Base-by-base conservation (phyloP, 2,797 vertebrate genomes). In the Phoeniculus purpureus region DNA sequence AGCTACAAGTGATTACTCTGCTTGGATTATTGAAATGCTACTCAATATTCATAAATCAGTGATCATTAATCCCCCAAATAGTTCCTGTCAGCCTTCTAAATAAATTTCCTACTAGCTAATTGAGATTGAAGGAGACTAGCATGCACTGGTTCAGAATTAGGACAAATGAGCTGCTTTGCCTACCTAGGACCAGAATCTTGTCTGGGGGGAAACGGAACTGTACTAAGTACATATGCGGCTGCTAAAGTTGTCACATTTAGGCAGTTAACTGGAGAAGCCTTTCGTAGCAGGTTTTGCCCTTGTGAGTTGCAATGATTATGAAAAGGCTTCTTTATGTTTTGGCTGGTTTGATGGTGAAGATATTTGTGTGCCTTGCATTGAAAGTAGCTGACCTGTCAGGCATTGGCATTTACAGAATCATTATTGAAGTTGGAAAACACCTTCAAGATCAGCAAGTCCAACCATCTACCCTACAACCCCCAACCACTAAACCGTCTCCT, bases 41-140 rank as follows among this genome's bases (percentile, higher is more conserved):
- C 96, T 97, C 97, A 97, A 97, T 97, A 97, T 97, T 97, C 97
- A 98, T 98, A 97, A 98, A 98, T 98, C 97, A 98, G 96, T 92
- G 90, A 97, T 97, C 97, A 98, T 98, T 98, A 97, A 98, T 98
- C 94, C 97, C 97, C 97, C 93, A 97, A 97, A 97, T 97, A 98
- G 96, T 97, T 96, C 94, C 96, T 97, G 97, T 98, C 95, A 93
- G 95, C 87, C 96, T 96, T 96, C 96, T 97, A 97, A 98, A 98
- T 97, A 97, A 97, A 98, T 97, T 97, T 97, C 92, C 94, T 86
- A 58, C 93, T 92, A 78, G 93, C 96, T 98, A 98, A 98, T 98
- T 97, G 97, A 98, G 97, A 98, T 98, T 97, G 97, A 98, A 97
- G 94, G 96, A 96, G 96, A 96, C 94, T 96, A 93, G 91, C 90